Conservation (phyloP, 2,797 vertebrate species). For the Toxotes lorentzi region DNA sequence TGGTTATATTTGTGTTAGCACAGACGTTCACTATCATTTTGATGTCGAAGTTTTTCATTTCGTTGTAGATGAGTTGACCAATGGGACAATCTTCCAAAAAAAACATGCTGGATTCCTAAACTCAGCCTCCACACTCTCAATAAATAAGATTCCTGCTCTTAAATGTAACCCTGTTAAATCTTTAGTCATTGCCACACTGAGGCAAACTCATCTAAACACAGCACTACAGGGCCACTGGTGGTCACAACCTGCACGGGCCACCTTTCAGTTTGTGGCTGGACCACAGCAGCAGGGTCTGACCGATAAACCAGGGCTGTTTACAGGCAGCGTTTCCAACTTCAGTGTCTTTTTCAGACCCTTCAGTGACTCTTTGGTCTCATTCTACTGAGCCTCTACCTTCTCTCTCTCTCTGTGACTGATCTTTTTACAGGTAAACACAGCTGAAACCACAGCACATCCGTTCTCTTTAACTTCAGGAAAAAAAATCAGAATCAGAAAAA, state of each 20-base stretch:
- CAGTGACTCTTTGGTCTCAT: too few relatives aligned
- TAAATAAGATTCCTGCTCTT: neutral
- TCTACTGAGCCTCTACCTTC: too few relatives aligned
- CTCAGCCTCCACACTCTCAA: neutral
- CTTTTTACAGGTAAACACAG: too few relatives aligned
- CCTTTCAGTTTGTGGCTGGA: neutral
- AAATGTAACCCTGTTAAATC: neutral
- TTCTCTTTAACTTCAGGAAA: too few relatives aligned
- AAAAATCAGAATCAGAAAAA: too few relatives aligned
- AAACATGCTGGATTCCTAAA: neutral
- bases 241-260: neutral
- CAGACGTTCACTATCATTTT: neutral
- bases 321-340: too few relatives aligned
- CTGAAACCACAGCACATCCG: too few relatives aligned
- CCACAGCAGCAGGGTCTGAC: too few relatives aligned
- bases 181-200: neutral
- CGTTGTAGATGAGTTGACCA: neutral
- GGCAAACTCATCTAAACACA: neutral
- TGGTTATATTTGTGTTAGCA: neutral
- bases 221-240: neutral
- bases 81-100: slow-evolving; percentile 10
- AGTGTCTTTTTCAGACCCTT: too few relatives aligned
- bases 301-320: too few relatives aligned
- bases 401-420: too few relatives aligned
- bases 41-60: neutral